Percentiles rank a stretch among this genome's conserved stretches.
Evolutionary conservation across 1,140 invertebrate genomes (phyloP).

Genomic region (Vanessa atalanta): DNA sequence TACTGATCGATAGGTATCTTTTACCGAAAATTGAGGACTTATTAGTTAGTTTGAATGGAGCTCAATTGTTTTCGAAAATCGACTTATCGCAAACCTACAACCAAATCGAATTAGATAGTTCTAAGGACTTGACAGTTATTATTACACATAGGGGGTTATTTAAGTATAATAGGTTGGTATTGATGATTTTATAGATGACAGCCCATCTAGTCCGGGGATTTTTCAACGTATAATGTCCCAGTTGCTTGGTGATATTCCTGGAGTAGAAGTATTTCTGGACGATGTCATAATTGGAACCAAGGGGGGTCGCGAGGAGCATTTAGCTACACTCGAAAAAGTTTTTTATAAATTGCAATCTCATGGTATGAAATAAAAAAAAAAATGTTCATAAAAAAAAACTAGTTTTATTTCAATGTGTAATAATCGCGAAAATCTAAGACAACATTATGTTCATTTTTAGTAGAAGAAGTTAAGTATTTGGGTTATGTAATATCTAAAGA

Average conservation of each 20-base stretch:
- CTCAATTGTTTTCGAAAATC: too few species aligned
- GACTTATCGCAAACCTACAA: too few species aligned
- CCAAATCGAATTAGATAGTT: too few species aligned
- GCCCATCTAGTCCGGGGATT: conserved; percentile 12
- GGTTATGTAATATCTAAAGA: conserved; percentile 46
- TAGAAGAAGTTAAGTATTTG: conserved; percentile 48
- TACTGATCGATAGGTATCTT: too few species aligned
- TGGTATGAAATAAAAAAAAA: conserved; percentile 42
- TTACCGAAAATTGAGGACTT: too few species aligned
- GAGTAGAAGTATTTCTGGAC: conserved; percentile 18
- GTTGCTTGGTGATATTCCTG: conserved; percentile 9
- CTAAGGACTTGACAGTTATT: too few species aligned
- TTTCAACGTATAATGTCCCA: conserved; percentile 25
- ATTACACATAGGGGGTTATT: too few species aligned
- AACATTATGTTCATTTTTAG: conserved; percentile 13
- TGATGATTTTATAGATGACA: too few species aligned
- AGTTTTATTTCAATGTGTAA: too few species aligned
- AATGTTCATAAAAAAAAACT: too few species aligned
- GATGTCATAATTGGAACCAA: conserved; percentile 30
- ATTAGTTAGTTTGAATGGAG: too few species aligned
- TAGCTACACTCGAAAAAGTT: conserved; percentile 28
- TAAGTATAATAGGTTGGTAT: conserved; percentile 26
- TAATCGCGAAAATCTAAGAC: too few species aligned
- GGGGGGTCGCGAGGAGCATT: conserved; percentile 16
- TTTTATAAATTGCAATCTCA: conserved; percentile 22